Evolutionary conservation across 2,797 vertebrate species (phyloP).

Genomic region (Propithecus perrieri): DNA sequence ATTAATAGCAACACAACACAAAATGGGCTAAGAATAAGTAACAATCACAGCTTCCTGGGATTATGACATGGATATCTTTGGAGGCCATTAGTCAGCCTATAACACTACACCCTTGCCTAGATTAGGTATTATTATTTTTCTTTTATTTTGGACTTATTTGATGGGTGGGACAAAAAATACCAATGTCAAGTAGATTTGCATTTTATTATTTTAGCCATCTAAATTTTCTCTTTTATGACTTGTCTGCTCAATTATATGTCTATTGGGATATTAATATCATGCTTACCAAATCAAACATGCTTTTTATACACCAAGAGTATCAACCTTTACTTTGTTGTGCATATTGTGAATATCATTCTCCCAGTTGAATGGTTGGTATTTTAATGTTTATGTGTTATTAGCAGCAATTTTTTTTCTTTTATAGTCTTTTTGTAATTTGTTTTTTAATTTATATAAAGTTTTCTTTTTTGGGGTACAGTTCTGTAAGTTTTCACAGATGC

Average conservation of each 20-base stretch:
- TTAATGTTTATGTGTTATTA: slow-evolving; percentile 18
- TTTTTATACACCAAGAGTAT: slow-evolving; percentile 7
- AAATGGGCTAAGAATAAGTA: background rate
- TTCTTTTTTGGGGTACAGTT: background rate
- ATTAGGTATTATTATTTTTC: background rate
- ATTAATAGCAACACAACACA: background rate
- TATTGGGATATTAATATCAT: background rate
- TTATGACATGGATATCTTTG: background rate
- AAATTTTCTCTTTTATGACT: background rate
- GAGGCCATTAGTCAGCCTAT: background rate
- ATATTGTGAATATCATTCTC: background rate
- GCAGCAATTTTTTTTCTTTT: background rate
- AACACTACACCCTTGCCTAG: background rate
- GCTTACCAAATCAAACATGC: background rate
- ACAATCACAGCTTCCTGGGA: background rate
- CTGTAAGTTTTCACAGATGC: slow-evolving; percentile 16
- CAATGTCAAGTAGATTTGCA: background rate
- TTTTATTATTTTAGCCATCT: slow-evolving; percentile 20
- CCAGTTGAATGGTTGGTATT: background rate
- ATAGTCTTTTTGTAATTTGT: background rate
- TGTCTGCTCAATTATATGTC: background rate
- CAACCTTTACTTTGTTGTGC: background rate
- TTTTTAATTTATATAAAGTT: slow-evolving; percentile 14
- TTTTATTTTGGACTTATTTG: slow-evolving; percentile 21
- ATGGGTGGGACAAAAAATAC: background rate